Evolutionary conservation across 2,888 invertebrate species (phyloP), one percentile per base, ranked within the genome.

Genomic region (Catocala fraxini): DNA sequence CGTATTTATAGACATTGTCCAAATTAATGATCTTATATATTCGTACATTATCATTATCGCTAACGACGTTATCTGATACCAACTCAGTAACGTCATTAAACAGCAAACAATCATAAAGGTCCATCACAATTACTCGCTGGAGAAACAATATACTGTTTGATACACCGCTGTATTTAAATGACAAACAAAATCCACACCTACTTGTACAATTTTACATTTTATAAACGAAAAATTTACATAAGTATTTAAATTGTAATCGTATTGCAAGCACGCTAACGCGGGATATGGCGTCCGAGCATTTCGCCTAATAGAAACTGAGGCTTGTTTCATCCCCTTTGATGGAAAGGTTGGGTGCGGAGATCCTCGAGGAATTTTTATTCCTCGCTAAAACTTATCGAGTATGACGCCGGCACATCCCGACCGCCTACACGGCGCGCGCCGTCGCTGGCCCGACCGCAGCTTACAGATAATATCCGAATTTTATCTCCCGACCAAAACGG

Each of bases 321-420:
- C 71, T 75, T 73, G 71, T 75, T 81, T 83, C 76, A 87, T 85
- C 83, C 84, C 74, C 72, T 86, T 79, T 84, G 81, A 86, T 85
- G 79, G 80, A 85, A 86, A 83, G 82, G 77, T 71, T 77, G 72
- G 73, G 71, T 71, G 80, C 56, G 62, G 68, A 74, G 75, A 79
- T 81, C 82, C 83, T 85, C 56, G 62, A 70, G 75, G 75, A 79
- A 82, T 83, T 85, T 85, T 82, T 83, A 81, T 85, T 79, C 80
- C 68, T 70, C 56, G 59, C 63, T 66, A 34, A 65, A 71, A 77
- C 70, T 79, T 80, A 79, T 76, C 70, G 66, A 54, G 60, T 68
- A 69, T 78, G 79, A 77, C 72, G 73, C 58, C 59, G 71, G 68
- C 58, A n/a, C n/a, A 73, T 69, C 73, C 63, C 68, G 41, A 55